phyloP scores from a whole-genome alignment of 2,888 invertebrate genomes.

The Rosalia funebris region DNA sequence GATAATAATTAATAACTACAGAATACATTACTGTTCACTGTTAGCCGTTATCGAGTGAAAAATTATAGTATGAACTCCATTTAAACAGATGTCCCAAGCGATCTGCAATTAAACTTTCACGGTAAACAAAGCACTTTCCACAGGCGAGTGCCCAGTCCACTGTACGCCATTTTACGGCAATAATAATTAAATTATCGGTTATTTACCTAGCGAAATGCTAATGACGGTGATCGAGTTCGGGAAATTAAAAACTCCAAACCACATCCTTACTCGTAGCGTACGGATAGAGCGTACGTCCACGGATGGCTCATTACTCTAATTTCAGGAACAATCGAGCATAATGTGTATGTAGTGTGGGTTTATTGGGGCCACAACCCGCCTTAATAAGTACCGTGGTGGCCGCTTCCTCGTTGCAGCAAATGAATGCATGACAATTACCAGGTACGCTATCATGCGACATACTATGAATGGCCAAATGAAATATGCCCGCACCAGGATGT shows the following conservation, averaged over 20 bases:
- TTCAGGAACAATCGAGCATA: conserved; percentile 55
- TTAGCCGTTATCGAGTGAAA: no score
- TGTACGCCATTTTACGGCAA: conserved; percentile 47
- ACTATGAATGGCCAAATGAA: conserved; percentile 35
- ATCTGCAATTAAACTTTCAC: not conserved
- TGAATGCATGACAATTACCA: conserved; percentile 51
- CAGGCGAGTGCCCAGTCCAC: conserved; percentile 1
- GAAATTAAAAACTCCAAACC: conserved; percentile 46
- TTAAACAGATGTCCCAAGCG: conserved; percentile 14
- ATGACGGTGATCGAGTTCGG: conserved; percentile 46
- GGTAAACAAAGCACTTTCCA: conserved; percentile 10
- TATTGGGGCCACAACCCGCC: conserved; percentile 60
- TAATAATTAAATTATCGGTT: conserved; percentile 50
- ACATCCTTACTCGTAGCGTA: conserved; percentile 43
- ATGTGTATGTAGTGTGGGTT: conserved; percentile 56
- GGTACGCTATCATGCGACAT: conserved; percentile 39
- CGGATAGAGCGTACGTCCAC: conserved; percentile 27
- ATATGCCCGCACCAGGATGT: not conserved
- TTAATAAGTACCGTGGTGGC: conserved; percentile 57
- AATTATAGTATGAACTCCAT: not conserved
- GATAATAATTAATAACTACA: no score
- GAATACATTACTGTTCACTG: no score
- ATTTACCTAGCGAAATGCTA: conserved; percentile 46
- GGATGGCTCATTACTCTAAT: conserved; percentile 56
- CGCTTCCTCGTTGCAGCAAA: conserved; percentile 58